Evolutionary conservation across 2,797 vertebrate species (phyloP).

Genomic region (Epinephelus malabaricus): DNA sequence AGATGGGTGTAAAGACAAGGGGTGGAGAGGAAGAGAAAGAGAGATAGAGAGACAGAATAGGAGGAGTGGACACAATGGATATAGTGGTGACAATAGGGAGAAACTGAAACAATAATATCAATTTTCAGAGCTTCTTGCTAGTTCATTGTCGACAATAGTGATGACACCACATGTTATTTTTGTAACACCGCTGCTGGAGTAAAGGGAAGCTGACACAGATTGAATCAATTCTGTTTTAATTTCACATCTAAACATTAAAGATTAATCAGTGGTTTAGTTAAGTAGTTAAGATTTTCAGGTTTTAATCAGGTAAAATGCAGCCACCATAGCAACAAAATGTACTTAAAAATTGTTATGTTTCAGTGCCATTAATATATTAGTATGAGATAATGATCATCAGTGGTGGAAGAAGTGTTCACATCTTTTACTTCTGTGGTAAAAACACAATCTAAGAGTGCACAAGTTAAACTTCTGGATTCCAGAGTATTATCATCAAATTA

Average conservation of each 20-base stretch:
- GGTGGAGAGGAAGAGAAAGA: slow-evolving; percentile 68
- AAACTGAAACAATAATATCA: slow-evolving; percentile 80
- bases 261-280: background rate
- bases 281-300: background rate
- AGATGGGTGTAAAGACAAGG: slow-evolving; percentile 47
- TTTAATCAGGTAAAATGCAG: background rate
- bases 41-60: slow-evolving; percentile 64
- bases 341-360: background rate
- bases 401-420: background rate
- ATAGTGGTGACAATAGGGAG: slow-evolving; percentile 71
- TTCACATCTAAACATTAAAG: background rate
- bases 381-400: background rate
- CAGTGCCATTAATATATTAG: background rate
- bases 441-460: too few relatives aligned
- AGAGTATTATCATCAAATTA: background rate
- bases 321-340: background rate
- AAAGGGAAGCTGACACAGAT: background rate
- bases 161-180: slow-evolving; percentile 50
- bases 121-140: slow-evolving; percentile 72
- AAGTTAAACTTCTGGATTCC: too few relatives aligned
- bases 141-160: slow-evolving; percentile 51
- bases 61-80: slow-evolving; percentile 72
- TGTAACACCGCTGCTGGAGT: background rate
- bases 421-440: too few relatives aligned
- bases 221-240: background rate